Evolutionary conservation across 2,888 invertebrate species (phyloP).

Genomic region (Sepiola atlantica): DNA sequence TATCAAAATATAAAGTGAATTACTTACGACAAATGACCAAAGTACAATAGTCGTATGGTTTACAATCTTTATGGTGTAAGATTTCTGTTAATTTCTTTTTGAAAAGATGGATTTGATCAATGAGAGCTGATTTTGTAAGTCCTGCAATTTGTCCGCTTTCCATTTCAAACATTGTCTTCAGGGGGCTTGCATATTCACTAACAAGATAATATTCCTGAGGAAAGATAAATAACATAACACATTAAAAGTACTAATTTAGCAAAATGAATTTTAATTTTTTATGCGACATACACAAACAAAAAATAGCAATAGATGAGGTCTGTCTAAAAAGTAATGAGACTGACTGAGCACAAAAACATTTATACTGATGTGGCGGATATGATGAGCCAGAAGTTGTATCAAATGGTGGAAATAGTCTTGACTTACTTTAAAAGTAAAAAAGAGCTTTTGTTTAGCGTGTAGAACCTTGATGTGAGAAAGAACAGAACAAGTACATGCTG

Average conservation of each 20-base stretch:
- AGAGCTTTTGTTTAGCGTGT: too few relatives aligned
- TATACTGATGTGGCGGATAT: too few relatives aligned
- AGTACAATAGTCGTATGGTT: background rate
- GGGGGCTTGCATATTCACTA: constrained; percentile 49
- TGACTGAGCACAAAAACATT: too few relatives aligned
- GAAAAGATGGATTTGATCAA: constrained; percentile 42
- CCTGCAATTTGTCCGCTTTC: constrained; percentile 48
- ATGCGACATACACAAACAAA: too few relatives aligned
- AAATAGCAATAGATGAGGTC: too few relatives aligned
- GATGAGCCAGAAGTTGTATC: too few relatives aligned
- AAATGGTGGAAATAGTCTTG: too few relatives aligned
- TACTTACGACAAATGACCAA: background rate
- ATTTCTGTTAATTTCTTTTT: constrained; percentile 43
- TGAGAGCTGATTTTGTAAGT: constrained; percentile 39
- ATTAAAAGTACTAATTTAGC: background rate
- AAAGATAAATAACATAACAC: background rate
- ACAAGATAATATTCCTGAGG: constrained; percentile 48
- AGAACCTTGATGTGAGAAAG: too few relatives aligned
- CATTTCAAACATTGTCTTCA: constrained; percentile 51
- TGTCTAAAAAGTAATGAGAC: too few relatives aligned
- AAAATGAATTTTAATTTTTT: background rate
- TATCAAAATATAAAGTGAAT: background rate
- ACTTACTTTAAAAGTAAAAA: too few relatives aligned
- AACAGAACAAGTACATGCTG: too few relatives aligned
- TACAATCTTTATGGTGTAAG: constrained; percentile 39